Conservation (phyloP, 2,113 vertebrate genomes). For the Aphelocoma coerulescens region DNA sequence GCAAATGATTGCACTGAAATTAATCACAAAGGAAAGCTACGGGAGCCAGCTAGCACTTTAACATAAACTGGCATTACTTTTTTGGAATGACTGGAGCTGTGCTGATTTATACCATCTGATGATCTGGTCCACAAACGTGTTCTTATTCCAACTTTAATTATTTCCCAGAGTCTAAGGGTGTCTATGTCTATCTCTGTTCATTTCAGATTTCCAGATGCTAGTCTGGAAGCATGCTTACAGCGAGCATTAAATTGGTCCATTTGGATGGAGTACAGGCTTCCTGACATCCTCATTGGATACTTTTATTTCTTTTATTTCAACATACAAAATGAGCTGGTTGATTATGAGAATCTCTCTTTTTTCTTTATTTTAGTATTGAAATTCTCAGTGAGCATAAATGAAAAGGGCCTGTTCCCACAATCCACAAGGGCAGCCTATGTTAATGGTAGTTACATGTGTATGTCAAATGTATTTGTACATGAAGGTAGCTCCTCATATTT, state of each 20-base stretch:
- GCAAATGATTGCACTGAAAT: conserved; percentile 38
- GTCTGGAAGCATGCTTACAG: conserved; percentile 20
- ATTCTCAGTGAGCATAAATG: neutral
- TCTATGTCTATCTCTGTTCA: conserved; percentile 39
- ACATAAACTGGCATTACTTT: conserved; percentile 46
- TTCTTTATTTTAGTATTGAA: neutral
- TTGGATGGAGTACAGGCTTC: conserved; percentile 16
- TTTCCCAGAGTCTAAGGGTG: conserved; percentile 34
- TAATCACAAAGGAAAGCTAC: conserved; percentile 52
- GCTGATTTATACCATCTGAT: conserved; percentile 55
- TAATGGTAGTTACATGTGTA: neutral
- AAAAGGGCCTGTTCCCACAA: neutral
- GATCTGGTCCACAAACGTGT: conserved; percentile 24
- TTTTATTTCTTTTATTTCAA: conserved; percentile 8
- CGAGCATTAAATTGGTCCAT: conserved; percentile 29
- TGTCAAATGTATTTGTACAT: neutral
- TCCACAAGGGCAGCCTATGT: neutral
- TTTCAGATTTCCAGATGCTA: conserved; percentile 57
- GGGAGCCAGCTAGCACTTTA: conserved; percentile 37
- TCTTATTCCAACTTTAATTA: conserved; percentile 37
- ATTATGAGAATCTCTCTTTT: neutral
- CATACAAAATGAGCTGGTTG: neutral
- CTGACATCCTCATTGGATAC: neutral
- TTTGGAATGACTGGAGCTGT: conserved; percentile 10
- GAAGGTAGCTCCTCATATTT: neutral